Base-by-base conservation (phyloP, 1,140 invertebrate species). In the Drosophila funebris region DNA sequence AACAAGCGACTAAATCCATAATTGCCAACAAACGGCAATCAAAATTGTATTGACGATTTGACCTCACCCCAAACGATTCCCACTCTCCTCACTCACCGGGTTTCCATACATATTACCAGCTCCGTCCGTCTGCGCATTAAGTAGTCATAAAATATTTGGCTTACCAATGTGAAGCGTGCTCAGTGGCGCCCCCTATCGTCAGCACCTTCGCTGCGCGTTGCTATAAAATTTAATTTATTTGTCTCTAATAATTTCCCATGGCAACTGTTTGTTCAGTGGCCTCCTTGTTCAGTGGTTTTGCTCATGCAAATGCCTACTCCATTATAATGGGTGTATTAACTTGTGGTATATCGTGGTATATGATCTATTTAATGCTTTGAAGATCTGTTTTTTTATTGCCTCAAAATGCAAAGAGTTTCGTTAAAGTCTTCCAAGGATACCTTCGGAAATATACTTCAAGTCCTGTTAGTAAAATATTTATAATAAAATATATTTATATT, bases 141-240 rank as follows among this genome's bases (percentile, higher is more conserved):
- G 67, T 46, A 74, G 72, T 74, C 70, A 43, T 76, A 76, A 76
- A 76, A 73, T 73, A 73, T 73, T 73, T 69, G 71, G 70, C 63
- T 62, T 50, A 73, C 62, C 68, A 56, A 46, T 44, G 53, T 24
- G 56, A 33, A 31, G 68, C 54, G 14, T 44, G 57, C 43, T 61
- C 41, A 8, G 46, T 39, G 46, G 58, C 50, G 63, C 69, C 69
- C 63, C 73, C 75, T 46, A 46, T 56, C 29, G 58, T 46, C 73
- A 44, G 62, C 70, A 68, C 74, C 83, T 87, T 63, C 57, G 63
- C 76, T 73, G 54, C 80, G 61, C 80, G 62, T 53, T 58, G 78
- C 78, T 71, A 88, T 88, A 88, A 88, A 88, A 83, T 88, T 88
- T 83, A 88, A 88, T 88, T 88, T 88, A 88, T 88, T 88, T 88